phyloP scores from a whole-genome alignment of 1,140 invertebrate species.

The Teleopsis dalmanni region DNA sequence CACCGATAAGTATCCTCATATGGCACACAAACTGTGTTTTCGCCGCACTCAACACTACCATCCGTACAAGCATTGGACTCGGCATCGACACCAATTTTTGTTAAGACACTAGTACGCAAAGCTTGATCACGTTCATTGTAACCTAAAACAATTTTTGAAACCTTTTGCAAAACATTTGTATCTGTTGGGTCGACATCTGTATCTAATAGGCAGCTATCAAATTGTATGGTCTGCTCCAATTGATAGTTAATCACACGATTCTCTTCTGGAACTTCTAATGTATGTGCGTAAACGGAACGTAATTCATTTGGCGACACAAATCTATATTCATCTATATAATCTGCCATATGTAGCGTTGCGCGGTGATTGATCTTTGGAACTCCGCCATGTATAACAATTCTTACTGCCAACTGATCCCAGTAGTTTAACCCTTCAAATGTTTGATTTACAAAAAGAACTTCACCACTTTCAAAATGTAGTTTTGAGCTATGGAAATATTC shows the following conservation, averaged over 20 bases:
- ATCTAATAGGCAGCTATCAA: constrained; percentile 27
- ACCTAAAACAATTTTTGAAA: constrained; percentile 69
- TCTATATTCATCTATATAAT: constrained; percentile 78
- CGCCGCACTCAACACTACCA: constrained; percentile 63
- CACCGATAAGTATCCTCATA: constrained; percentile 38
- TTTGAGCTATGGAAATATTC: constrained; percentile 73
- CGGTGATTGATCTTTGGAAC: constrained; percentile 60
- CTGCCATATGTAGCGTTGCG: constrained; percentile 61
- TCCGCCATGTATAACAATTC: constrained; percentile 68
- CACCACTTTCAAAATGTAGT: constrained; percentile 64
- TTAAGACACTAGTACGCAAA: constrained; percentile 75
- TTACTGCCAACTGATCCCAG: constrained; percentile 76
- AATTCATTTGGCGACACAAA: constrained; percentile 55
- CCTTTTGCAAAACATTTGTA: constrained; percentile 46
- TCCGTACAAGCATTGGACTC: constrained; percentile 70
- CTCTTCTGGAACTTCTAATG: constrained; percentile 25
- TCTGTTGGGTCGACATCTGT: constrained; percentile 24
- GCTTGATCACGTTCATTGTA: constrained; percentile 73
- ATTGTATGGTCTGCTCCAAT: constrained; percentile 30
- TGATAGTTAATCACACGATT: constrained; percentile 24
- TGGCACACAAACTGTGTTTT: constrained; percentile 70
- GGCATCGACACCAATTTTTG: constrained; percentile 55
- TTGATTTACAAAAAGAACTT: constrained; percentile 67
- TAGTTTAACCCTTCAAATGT: constrained; percentile 81
- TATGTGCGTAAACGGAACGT: constrained; percentile 47